A percentile compares a stretch with the other conserved stretches of the same genome.
These are phyloP conservation scores for Oligia latruncula DNA, from an alignment of 2,888 invertebrate genomes.

Conservation along the genomic window DNA sequence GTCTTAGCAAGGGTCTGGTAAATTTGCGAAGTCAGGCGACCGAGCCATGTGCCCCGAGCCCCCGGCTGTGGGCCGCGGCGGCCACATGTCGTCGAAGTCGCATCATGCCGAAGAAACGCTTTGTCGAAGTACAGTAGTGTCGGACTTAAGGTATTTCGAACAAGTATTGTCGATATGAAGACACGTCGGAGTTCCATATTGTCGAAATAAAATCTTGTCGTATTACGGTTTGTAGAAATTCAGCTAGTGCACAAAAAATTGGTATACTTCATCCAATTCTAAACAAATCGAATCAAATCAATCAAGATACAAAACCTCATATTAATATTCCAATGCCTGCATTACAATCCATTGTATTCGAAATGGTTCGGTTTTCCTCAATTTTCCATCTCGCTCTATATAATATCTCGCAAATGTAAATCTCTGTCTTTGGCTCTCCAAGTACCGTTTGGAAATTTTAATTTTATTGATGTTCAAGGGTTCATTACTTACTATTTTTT, in stretches of 20 bases:
- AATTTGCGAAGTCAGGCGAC: too few relatives aligned
- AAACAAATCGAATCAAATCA: background rate
- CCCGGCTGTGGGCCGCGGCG: too few relatives aligned
- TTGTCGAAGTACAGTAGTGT: too few relatives aligned
- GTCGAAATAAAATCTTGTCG: too few relatives aligned
- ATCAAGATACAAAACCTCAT: background rate
- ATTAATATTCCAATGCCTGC: background rate
- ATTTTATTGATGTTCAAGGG: background rate
- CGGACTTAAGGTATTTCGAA: too few relatives aligned
- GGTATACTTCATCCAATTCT: background rate
- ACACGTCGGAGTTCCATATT: too few relatives aligned
- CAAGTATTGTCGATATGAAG: too few relatives aligned
- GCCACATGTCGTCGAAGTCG: too few relatives aligned
- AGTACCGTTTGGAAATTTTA: background rate
- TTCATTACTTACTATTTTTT: background rate
- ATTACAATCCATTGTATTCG: background rate
- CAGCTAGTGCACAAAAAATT: background rate
- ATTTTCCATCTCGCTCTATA: background rate
- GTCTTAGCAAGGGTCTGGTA: too few relatives aligned
- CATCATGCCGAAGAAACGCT: too few relatives aligned
- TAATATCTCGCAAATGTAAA: background rate
- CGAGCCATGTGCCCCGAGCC: too few relatives aligned
- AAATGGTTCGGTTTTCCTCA: constrained; percentile 5
- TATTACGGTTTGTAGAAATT: too few relatives aligned
- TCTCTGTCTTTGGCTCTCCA: constrained; percentile 6